These are phyloP conservation scores for Scaptomyza hsui DNA, from an alignment of 1,140 invertebrate species.

Conservation along the genomic window DNA sequence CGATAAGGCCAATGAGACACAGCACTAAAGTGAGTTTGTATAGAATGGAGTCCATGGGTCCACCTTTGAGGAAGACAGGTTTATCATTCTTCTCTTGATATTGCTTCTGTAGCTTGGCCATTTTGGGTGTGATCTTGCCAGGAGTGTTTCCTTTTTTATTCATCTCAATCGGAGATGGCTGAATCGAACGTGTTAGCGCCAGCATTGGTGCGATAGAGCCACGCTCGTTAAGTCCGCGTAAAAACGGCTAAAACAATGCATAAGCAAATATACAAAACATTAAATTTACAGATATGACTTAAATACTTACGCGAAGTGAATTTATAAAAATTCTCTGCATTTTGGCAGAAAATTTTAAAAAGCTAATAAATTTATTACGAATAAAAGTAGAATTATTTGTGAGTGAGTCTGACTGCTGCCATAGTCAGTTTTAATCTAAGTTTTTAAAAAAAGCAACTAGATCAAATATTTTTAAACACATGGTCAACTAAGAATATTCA, in stretches of 20 bases:
- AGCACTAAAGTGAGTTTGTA: constrained; percentile 84
- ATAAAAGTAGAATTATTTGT: constrained; percentile 16
- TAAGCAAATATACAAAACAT: background rate
- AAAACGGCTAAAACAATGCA: constrained; percentile 30
- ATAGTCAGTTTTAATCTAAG: background rate
- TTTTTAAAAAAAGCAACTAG: background rate
- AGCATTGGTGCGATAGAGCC: background rate
- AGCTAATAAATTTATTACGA: constrained; percentile 9
- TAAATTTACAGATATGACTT: background rate
- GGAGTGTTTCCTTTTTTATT: background rate
- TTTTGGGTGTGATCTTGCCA: constrained; percentile 53
- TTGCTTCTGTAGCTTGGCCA: constrained; percentile 83
- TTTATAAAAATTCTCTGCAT: constrained; percentile 53
- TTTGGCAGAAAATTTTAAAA: constrained; percentile 18
- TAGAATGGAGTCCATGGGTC: constrained; percentile 85
- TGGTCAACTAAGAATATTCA: no score
- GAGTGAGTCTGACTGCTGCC: constrained; percentile 2
- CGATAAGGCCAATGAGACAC: constrained; percentile 81
- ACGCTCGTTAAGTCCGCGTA: constrained; percentile 18
- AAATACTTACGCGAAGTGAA: constrained; percentile 48
- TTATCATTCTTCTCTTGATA: constrained; percentile 85
- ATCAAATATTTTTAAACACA: background rate
- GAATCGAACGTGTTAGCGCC: constrained; percentile 6
- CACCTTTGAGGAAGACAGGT: constrained; percentile 87
- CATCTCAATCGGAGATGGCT: constrained; percentile 11